phyloP scores from a whole-genome alignment of 1,140 invertebrate genomes.

The Nomia melanderi region DNA sequence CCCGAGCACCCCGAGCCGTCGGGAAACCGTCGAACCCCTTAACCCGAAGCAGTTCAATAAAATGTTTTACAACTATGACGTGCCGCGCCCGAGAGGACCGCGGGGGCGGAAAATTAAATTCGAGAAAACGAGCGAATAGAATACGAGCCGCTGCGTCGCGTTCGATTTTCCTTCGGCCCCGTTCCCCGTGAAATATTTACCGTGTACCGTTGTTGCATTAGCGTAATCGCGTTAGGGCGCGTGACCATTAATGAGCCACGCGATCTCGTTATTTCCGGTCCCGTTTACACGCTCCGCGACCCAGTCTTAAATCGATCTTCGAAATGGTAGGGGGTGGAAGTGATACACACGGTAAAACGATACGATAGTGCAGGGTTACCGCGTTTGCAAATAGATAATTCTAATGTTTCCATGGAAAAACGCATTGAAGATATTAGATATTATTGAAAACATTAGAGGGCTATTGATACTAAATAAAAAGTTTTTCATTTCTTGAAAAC shows the following conservation, averaged over 20 bases:
- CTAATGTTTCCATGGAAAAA: too few relatives aligned
- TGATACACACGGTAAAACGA: too few relatives aligned
- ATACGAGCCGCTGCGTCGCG: neutral
- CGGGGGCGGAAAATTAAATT: constrained; percentile 44
- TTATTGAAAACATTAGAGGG: too few relatives aligned
- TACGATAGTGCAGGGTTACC: too few relatives aligned
- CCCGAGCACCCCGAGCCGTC: too few relatives aligned
- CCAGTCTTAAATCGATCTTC: too few relatives aligned
- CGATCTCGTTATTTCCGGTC: constrained; percentile 41
- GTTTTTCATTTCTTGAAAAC: too few relatives aligned
- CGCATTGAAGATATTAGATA: too few relatives aligned
- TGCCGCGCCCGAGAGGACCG: neutral
- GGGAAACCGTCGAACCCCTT: neutral
- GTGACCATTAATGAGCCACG: constrained; percentile 22
- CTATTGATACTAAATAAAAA: too few relatives aligned
- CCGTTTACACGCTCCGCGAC: constrained; percentile 8
- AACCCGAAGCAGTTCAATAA: constrained; percentile 33
- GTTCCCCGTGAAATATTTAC: constrained; percentile 1
- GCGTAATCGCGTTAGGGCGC: constrained; percentile 27
- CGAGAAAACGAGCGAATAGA: constrained; percentile 16
- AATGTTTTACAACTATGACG: constrained; percentile 51
- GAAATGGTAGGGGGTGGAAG: too few relatives aligned
- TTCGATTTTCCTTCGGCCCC: neutral
- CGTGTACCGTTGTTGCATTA: neutral
- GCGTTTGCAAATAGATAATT: too few relatives aligned